phyloP scores from a whole-genome alignment of 2,888 invertebrate species.

The Drosophila anomalipes region DNA sequence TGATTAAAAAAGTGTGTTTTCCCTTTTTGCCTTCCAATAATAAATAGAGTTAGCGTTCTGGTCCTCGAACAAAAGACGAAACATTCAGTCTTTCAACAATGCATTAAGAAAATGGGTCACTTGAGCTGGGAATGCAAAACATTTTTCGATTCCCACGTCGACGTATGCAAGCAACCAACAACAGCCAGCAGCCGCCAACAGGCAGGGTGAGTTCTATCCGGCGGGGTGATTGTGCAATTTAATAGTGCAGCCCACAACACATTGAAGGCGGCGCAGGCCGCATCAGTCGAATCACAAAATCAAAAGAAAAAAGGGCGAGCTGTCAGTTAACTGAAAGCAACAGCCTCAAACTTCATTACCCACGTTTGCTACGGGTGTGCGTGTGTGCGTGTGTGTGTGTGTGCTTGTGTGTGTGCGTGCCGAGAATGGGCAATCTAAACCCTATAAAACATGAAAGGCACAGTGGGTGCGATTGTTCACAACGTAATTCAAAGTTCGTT shows the following conservation, averaged over 20 bases:
- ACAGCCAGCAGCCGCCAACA: not conserved
- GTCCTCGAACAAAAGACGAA: not conserved
- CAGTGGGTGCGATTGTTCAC: conserved; percentile 31
- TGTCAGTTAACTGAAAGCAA: conserved; percentile 67
- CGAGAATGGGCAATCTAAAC: conserved; percentile 9
- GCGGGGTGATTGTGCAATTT: conserved; percentile 34
- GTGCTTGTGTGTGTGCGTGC: conserved; percentile 11
- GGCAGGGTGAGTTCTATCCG: conserved; percentile 8
- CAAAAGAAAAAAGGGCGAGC: conserved; percentile 41
- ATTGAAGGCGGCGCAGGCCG: conserved; percentile 29
- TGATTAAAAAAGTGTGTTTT: not conserved
- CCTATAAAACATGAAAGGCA: conserved; percentile 20
- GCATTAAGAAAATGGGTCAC: conserved; percentile 45
- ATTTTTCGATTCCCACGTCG: conserved; percentile 41
- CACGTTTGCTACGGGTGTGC: conserved; percentile 38
- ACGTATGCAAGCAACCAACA: conserved; percentile 2
- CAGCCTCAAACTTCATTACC: conserved; percentile 76
- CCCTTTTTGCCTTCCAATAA: not conserved
- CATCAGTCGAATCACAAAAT: conserved; percentile 31
- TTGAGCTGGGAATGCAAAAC: conserved; percentile 27
- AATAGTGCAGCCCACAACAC: conserved; percentile 43
- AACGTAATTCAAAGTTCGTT: conserved; percentile 1
- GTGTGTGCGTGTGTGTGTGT: conserved; percentile 3
- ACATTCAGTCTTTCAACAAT: conserved; percentile 11
- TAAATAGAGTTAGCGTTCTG: not conserved